phyloP scores from a whole-genome alignment of 1,140 invertebrate genomes.

The Zaprionus taronus region DNA sequence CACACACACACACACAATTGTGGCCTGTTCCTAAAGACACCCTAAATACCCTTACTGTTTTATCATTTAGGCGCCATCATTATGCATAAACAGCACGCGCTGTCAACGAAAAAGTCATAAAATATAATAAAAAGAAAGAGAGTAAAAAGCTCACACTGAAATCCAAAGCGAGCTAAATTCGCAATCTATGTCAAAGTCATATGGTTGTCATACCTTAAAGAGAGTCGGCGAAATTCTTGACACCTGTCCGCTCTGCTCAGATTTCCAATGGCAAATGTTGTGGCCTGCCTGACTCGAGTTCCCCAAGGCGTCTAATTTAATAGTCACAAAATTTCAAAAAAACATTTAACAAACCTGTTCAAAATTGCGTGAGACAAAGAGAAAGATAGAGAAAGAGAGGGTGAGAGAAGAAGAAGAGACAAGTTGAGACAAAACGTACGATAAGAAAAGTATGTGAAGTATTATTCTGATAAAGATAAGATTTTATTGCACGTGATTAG shows the following conservation, averaged over 20 bases:
- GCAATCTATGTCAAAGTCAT: conserved; percentile 75
- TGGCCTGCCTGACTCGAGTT: conserved; percentile 4
- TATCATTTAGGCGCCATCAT: conserved; percentile 34
- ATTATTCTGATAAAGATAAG: not conserved
- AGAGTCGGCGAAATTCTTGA: conserved; percentile 44
- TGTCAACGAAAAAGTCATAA: conserved; percentile 25
- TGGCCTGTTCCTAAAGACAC: conserved; percentile 34
- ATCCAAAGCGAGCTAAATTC: conserved; percentile 35
- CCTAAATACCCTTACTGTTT: conserved; percentile 1
- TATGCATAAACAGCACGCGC: conserved; percentile 26
- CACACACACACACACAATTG: not conserved
- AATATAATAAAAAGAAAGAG: conserved; percentile 36
- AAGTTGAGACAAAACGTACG: not conserved
- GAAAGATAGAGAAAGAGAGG: not conserved
- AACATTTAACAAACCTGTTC: conserved; percentile 2
- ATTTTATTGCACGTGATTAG: conserved; percentile 14
- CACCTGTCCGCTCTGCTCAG: conserved; percentile 57
- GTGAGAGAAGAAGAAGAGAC: not conserved
- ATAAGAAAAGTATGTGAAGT: not conserved
- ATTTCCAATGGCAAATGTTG: conserved; percentile 51
- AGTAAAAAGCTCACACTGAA: conserved; percentile 37
- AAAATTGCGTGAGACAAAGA: not conserved
- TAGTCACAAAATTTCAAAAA: not conserved
- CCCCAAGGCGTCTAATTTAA: conserved; percentile 20
- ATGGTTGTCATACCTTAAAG: conserved; percentile 39